Base-by-base conservation (phyloP, 2,888 invertebrate species). In the Andrena camellia region DNA sequence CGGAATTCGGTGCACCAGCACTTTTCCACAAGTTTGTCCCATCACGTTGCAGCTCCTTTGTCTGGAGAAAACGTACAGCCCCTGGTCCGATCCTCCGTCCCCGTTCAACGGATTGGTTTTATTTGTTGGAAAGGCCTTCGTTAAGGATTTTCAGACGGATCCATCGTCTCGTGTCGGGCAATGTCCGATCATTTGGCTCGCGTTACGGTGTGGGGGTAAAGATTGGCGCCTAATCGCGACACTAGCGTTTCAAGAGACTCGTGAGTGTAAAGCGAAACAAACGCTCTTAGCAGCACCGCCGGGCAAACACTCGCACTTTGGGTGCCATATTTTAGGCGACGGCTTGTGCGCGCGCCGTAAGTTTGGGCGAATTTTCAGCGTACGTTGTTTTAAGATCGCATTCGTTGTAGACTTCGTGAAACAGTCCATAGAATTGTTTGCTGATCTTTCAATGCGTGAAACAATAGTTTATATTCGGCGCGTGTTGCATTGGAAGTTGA, bases 281-380 rank as follows among this genome's bases (percentile, higher is more conserved):
- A 78, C 78, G 68, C 26, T 20, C 33, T 8, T 20, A 35, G 78
- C 35, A 20, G 48, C 35, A 10, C 59, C 26, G 42, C 33, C 35
- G 69, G 59, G 69, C 50, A 54, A 75, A 62, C 63, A 77, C 62
- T n/a, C n/a, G 67, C 62, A 77, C 78, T 70, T 70, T 66, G 59
- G 79, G 59, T 42, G 79, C 8, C 79, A 52, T 79, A 78, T 79
- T 79, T 79, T 52, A 79, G 50, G 48, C 48, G 68, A 77, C 69
- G 70, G 52, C 79, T 79, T 69, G 63, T 70, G 60, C 59, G 52
- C 59, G 35, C 35, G 13, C 59, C 50, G 20, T 69, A 60, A 78
- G 64, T 60, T 79, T 59, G 20, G 20, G 29, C 50, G 57, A 29
- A 42, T 62, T 68, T 59, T 31, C 35, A 31, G 35, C 52, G 52